A percentile compares a stretch with the other conserved stretches of the same genome.
phyloP scores from a whole-genome alignment of 92 coral and sea anemone species.

The Siderastrea radians region DNA sequence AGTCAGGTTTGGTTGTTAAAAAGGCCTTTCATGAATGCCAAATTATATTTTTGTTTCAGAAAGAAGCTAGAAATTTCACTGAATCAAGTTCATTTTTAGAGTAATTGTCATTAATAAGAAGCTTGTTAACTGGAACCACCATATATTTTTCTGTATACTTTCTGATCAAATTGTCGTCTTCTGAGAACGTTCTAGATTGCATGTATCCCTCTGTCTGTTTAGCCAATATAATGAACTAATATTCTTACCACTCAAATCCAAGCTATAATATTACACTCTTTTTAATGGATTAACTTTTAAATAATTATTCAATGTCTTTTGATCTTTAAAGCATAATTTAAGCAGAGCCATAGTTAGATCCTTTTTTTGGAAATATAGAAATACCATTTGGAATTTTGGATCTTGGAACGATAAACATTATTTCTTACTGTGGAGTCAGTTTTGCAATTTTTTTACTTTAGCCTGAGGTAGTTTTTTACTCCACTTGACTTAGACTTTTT shows the following conservation, averaged over 20 bases:
- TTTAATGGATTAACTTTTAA: conserved; percentile 7
- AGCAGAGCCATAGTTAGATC: background rate
- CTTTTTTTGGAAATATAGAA: background rate
- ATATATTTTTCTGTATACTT: background rate
- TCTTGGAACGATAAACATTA: background rate
- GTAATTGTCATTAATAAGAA: too few relatives aligned
- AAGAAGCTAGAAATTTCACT: too few relatives aligned
- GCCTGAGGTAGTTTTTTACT: too few relatives aligned
- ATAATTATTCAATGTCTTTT: background rate
- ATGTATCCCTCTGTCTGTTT: conserved; percentile 27
- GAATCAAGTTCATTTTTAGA: too few relatives aligned
- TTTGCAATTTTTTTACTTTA: background rate
- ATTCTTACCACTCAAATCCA: conserved; percentile 14
- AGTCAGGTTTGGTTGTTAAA: background rate
- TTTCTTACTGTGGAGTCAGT: background rate
- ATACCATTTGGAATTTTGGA: background rate
- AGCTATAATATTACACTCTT: background rate
- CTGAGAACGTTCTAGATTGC: conserved; percentile 35
- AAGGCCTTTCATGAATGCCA: background rate
- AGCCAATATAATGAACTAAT: conserved; percentile 32
- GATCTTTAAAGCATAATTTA: background rate
- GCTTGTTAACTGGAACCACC: background rate
- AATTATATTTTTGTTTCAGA: background rate
- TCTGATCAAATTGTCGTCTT: background rate
- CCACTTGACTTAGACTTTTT: too few relatives aligned